phyloP scores from a whole-genome alignment of 2,797 vertebrate species.

The Myotis vivesi region DNA sequence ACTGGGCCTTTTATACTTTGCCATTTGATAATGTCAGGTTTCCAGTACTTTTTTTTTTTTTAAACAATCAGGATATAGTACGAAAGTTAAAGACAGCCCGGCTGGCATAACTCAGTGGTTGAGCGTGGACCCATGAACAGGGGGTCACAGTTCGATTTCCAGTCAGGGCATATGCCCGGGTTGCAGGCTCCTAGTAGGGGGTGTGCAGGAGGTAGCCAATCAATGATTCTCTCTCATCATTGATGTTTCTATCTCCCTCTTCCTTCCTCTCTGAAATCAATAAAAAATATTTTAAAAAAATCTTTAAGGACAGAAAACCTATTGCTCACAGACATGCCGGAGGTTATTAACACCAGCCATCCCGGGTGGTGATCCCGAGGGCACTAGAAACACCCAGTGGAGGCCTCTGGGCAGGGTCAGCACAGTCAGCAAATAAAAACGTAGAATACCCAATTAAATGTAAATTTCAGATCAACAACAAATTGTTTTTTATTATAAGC shows the following conservation, averaged over 20 bases:
- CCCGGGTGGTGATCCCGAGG: neutral
- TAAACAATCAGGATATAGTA: neutral
- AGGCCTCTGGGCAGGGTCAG: neutral
- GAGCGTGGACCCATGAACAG: too few species aligned
- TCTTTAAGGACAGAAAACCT: neutral
- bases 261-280: too few species aligned
- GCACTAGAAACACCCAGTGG: rapidly evolving
- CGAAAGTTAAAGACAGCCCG: neutral
- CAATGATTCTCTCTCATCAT: too few species aligned
- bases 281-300: neutral
- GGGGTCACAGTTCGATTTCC: too few species aligned
- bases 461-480: neutral
- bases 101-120: too few species aligned
- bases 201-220: too few species aligned
- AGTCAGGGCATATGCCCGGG: too few species aligned
- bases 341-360: neutral
- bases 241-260: too few species aligned
- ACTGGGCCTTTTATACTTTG: conserved; percentile 43
- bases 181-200: too few species aligned
- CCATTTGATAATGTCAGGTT: conserved; percentile 46
- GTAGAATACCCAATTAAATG: neutral
- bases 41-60: neutral
- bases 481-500: neutral
- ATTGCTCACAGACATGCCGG: neutral
- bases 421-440: neutral